Conservation (phyloP, 2,888 invertebrate species). For the Norana najaformis region DNA sequence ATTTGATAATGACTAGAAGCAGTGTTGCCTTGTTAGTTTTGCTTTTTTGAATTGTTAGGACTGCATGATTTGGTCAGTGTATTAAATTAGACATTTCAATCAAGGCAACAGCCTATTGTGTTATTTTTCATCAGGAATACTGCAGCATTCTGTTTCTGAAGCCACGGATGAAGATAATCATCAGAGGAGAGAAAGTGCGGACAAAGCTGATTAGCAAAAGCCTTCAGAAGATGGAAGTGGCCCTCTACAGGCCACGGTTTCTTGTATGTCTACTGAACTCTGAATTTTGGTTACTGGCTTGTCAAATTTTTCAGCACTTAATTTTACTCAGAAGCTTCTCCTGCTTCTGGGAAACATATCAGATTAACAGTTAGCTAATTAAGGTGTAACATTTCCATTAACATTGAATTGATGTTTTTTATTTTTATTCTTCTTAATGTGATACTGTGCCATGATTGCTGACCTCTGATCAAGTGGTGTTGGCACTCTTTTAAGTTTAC, state of each 20-base stretch:
- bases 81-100: not conserved
- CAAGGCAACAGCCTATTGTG: not conserved
- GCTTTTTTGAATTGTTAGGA: not conserved
- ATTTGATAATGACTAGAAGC: not conserved
- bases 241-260: constrained; percentile 56
- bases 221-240: constrained; percentile 54
- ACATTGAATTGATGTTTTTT: too few relatives aligned
- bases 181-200: constrained; percentile 55
- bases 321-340: too few relatives aligned
- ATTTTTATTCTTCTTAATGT: too few relatives aligned
- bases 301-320: too few relatives aligned
- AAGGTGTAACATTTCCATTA: too few relatives aligned
- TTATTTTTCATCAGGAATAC: constrained; percentile 53
- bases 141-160: constrained; percentile 58
- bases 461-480: too few relatives aligned
- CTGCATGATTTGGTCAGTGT: not conserved
- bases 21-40: not conserved
- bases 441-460: too few relatives aligned
- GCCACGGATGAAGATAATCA: constrained; percentile 60
- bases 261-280: constrained; percentile 47
- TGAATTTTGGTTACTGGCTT: too few relatives aligned
- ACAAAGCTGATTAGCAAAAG: constrained; percentile 57
- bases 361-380: too few relatives aligned
- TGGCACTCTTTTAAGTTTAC: too few relatives aligned
- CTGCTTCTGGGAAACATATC: too few relatives aligned